Base-by-base conservation (phyloP, 2,888 invertebrate genomes). In the Drosophila yooni region DNA sequence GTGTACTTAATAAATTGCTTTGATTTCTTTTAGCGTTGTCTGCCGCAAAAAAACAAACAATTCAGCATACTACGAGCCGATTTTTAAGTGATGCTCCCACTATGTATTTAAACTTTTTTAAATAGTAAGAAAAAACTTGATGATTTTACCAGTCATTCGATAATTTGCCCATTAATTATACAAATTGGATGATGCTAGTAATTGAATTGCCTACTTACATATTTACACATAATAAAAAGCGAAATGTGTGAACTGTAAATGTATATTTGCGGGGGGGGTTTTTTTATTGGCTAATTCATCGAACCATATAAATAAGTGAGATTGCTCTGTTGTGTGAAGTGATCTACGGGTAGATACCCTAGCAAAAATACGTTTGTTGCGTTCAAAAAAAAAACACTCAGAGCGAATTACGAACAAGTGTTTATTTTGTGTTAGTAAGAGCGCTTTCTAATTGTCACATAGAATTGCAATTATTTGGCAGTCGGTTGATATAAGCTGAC, bases 1-100 rank as follows among this genome's bases (percentile, higher is more conserved):
- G n/a, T 48, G n/a, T 50, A 18, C 25, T 76, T 56, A 36, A 46
- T 63, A 2, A 31, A 29, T 51, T 6, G 15, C 18, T 56, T 40
- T 34, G 10, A 7, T 27, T 21, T 58, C 59, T 80, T 76, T 46
- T 69, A 91, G 91, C 40, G 72, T 83, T n/a, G 76, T 91, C 53
- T 79, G 84, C 71, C 82, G 75, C 4, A 72, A 83, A 58, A 90
- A 88, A 64, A 54, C 70, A 10, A 62, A 25, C 1, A 76, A 83
- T 60, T 56, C 70, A 1, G 52, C 48, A 40, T 76, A 83, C 73
- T 91, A 91, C 38, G 79, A 74, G 3, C 67, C 76, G 25, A 70
- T 84, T 18, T 86, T 88, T 8, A 89, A 75, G 48, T 89, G 59
- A 82, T 36, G 13, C 18, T 25, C 51, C 7, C 13, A 3, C 4